Percentiles rank a stretch among this genome's conserved stretches.
These are phyloP conservation scores for Cephus sareptanus DNA, from an alignment of 2,888 invertebrate genomes.

Conservation along the genomic window DNA sequence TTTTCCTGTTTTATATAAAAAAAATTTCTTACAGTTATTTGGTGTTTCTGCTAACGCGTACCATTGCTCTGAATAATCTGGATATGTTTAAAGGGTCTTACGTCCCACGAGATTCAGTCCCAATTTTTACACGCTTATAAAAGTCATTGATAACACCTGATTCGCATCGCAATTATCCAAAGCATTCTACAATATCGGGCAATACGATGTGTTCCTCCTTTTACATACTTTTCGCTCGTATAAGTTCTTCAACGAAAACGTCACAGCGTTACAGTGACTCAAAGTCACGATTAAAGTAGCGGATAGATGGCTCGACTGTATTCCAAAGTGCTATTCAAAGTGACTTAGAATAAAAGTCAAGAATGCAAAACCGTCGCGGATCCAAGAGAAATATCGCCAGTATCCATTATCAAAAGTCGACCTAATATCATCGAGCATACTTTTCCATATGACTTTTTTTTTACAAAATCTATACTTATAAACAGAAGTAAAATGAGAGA, in stretches of 20 bases:
- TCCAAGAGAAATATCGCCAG: background rate
- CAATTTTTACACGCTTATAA: background rate
- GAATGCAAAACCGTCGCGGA: background rate
- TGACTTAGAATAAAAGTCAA: background rate
- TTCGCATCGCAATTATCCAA: background rate
- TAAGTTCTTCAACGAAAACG: background rate
- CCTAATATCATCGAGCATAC: background rate
- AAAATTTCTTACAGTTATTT: slow-evolving; percentile 38
- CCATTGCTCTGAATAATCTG: slow-evolving; percentile 12
- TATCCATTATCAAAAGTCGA: background rate
- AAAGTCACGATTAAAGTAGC: background rate
- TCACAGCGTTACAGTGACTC: background rate
- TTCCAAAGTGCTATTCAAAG: background rate
- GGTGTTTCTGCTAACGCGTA: slow-evolving; percentile 36
- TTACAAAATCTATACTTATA: background rate
- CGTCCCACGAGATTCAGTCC: background rate
- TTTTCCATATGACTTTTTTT: background rate
- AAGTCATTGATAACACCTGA: background rate
- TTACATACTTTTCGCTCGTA: background rate
- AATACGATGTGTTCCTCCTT: background rate
- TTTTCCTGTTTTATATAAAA: slow-evolving; percentile 4
- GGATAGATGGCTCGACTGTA: background rate
- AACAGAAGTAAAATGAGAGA: background rate
- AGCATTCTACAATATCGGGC: background rate
- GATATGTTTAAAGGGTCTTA: slow-evolving; percentile 10